Percentiles rank a stretch among this genome's conserved stretches.
Conservation (phyloP, 2,113 vertebrate species). For the Apteryx owenii region DNA sequence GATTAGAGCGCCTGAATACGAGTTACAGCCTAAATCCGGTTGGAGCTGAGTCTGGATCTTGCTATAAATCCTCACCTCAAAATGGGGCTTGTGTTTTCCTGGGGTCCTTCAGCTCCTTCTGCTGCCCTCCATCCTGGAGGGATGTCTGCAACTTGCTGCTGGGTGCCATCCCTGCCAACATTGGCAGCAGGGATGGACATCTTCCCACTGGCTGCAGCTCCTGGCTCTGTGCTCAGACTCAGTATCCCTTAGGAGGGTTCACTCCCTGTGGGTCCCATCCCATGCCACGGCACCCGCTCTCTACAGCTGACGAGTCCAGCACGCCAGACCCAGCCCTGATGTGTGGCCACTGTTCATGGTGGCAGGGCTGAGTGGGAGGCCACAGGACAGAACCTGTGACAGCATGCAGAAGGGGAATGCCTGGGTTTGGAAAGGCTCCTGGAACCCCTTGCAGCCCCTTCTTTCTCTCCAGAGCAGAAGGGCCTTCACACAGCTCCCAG, state of each 20-base stretch:
- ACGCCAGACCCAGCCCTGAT: background rate
- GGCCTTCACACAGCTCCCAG: rapidly evolving
- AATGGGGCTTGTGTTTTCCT: background rate
- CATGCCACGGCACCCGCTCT: too few relatives aligned
- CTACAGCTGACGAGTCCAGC: too few relatives aligned
- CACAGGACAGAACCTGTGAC: background rate
- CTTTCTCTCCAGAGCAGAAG: background rate
- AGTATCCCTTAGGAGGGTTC: rapidly evolving
- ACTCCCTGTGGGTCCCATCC: too few relatives aligned
- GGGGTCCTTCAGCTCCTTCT: background rate
- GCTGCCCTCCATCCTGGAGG: background rate
- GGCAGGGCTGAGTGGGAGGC: background rate
- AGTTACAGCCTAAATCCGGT: background rate
- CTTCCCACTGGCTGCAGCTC: background rate
- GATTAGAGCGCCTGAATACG: background rate
- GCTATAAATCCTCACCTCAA: rapidly evolving
- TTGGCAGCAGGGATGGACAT: rapidly evolving
- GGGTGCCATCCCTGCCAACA: rapidly evolving
- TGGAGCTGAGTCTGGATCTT: background rate
- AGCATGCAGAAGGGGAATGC: background rate
- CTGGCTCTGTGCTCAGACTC: rapidly evolving
- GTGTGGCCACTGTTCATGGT: background rate
- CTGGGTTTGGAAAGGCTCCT: background rate
- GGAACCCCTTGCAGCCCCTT: background rate
- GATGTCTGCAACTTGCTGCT: rapidly evolving